Evolutionary conservation across 2,797 vertebrate genomes (phyloP).

Genomic region (Remorina albescens): DNA sequence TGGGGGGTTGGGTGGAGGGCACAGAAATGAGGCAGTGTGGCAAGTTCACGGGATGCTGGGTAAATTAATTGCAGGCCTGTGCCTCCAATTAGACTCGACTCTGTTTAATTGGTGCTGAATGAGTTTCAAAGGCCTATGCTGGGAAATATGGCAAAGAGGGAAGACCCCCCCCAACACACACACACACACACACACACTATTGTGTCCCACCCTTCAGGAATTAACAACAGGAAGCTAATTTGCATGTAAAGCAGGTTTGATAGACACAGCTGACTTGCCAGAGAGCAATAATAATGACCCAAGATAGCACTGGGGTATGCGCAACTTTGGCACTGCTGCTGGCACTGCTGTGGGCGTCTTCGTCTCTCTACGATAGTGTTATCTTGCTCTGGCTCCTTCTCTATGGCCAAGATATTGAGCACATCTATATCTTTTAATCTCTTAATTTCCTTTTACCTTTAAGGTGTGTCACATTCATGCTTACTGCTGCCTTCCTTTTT

Average conservation of each 20-base stretch:
- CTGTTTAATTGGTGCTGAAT: conserved; percentile 85
- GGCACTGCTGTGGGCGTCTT: conserved; percentile 34
- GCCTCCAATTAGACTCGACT: conserved; percentile 82
- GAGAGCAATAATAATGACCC: conserved; percentile 76
- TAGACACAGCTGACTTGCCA: conserved; percentile 78
- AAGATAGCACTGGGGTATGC: conserved; percentile 67
- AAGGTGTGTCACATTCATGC: conserved; percentile 48
- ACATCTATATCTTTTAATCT: conserved; percentile 61
- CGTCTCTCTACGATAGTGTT: conserved; percentile 27
- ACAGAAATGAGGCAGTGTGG: conserved; percentile 66
- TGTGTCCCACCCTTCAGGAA: conserved; percentile 71
- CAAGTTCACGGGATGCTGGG: conserved; percentile 74
- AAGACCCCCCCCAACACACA: conserved; percentile 28
- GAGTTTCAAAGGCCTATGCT: conserved; percentile 76
- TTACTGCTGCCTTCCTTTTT: conserved; percentile 42
- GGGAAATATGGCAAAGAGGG: conserved; percentile 58
- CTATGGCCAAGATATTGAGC: conserved; percentile 21
- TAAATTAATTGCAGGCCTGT: conserved; percentile 84
- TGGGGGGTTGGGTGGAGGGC: conserved; percentile 56
- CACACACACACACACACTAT: conserved; percentile 33
- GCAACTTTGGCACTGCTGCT: conserved; percentile 60
- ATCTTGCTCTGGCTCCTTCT: conserved; percentile 36
- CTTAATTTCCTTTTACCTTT: conserved; percentile 63
- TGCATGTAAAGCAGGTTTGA: conserved; percentile 85
- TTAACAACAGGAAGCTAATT: conserved; percentile 82